phyloP scores from a whole-genome alignment of 2,113 vertebrate species.

The Ageneiosus marmoratus region DNA sequence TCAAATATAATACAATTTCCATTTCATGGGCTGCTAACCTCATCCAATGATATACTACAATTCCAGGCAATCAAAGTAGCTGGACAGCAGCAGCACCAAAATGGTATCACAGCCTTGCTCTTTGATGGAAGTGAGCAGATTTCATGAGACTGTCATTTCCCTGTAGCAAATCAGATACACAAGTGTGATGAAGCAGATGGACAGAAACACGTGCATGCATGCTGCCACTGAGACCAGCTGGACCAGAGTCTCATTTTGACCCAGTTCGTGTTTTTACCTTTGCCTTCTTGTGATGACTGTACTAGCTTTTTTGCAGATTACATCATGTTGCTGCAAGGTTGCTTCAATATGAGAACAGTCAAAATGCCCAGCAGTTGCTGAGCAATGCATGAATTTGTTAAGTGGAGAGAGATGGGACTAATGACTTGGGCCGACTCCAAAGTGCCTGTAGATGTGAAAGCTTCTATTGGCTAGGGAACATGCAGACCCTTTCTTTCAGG shows the following conservation, averaged over 20 bases:
- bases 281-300: background rate
- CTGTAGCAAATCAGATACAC: conserved; percentile 7
- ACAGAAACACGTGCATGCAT: conserved; percentile 5
- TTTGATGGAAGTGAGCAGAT: conserved; percentile 19
- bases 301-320: background rate
- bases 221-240: background rate
- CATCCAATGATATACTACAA: conserved; percentile 11
- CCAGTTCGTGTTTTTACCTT: background rate
- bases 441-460: conserved; percentile 26
- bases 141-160: conserved; percentile 4
- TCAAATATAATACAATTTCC: conserved; percentile 41
- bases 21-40: conserved; percentile 46
- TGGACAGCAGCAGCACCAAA: conserved; percentile 1
- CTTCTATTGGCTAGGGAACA: conserved; percentile 15
- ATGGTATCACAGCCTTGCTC: background rate
- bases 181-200: conserved; percentile 31
- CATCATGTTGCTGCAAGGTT: background rate
- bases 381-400: conserved; percentile 37
- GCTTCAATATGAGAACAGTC: background rate
- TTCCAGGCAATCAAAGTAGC: conserved; percentile 19
- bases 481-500: conserved; percentile 8
- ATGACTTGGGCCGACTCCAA: conserved; percentile 35
- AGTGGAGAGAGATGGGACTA: conserved; percentile 25
- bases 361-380: conserved; percentile 13
- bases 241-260: background rate